These are phyloP conservation scores for Polyploca ridens DNA, from an alignment of 2,888 invertebrate species.

Conservation along the genomic window DNA sequence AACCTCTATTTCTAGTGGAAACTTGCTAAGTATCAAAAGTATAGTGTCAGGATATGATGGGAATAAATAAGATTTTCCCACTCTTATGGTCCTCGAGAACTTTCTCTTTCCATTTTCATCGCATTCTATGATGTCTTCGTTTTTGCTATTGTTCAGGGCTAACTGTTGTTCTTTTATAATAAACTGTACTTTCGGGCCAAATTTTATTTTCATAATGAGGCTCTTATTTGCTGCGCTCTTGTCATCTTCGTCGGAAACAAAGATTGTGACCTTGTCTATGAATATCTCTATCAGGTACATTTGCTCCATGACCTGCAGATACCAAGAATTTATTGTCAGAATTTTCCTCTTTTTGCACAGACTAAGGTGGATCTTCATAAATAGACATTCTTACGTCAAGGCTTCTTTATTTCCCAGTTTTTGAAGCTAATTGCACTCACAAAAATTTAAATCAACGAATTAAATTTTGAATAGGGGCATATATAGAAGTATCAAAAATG, in stretches of 20 bases:
- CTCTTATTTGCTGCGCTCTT: slow-evolving; percentile 66
- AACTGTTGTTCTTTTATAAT: slow-evolving; percentile 78
- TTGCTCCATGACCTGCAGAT: slow-evolving; percentile 82
- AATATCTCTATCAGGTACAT: slow-evolving; percentile 84
- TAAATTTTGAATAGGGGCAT: too few species aligned
- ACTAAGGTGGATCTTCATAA: background rate
- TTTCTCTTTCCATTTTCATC: slow-evolving; percentile 63
- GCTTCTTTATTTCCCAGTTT: background rate
- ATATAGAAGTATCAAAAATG: too few species aligned
- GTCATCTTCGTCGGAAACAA: slow-evolving; percentile 54
- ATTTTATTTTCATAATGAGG: slow-evolving; percentile 74
- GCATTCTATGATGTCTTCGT: slow-evolving; percentile 63
- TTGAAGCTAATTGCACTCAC: background rate
- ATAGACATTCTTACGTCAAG: background rate
- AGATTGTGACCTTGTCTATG: slow-evolving; percentile 79
- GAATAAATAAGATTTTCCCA: slow-evolving; percentile 83
- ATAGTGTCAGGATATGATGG: slow-evolving; percentile 76
- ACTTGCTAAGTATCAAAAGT: slow-evolving; percentile 67
- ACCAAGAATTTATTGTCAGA: slow-evolving; percentile 69
- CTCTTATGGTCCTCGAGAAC: slow-evolving; percentile 70
- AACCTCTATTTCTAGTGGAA: slow-evolving; percentile 79
- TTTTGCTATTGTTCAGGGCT: slow-evolving; percentile 49
- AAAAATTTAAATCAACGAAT: background rate
- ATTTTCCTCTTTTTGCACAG: slow-evolving; percentile 38
- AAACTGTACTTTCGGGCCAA: slow-evolving; percentile 78